Evolutionary conservation across 2,113 vertebrate species (phyloP), one percentile per base, ranked within the genome.

Genomic region (Fregetta grallaria): DNA sequence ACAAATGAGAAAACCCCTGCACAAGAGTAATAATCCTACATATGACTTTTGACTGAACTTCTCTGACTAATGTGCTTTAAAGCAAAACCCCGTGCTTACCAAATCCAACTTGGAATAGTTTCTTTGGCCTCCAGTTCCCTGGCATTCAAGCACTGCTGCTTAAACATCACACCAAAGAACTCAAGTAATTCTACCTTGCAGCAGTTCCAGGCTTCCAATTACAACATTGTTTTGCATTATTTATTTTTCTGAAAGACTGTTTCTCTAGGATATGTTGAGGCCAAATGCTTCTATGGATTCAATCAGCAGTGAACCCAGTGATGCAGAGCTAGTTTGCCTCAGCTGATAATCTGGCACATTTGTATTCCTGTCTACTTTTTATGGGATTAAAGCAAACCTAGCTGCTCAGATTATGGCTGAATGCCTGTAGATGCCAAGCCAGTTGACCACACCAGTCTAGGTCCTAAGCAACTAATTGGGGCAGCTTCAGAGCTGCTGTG

Each of bases 51-150:
- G 83, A 88, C 82, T 85, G 86, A 97, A 95, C 77, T 93, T 83
- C 63, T 88, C 59, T 80, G 75, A 85, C 10, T 91, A 91, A 94
- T 80, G 61, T 86, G 81, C 90, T 91, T 96, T 90, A 95, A 94
- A 97, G 94, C 71, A 96, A 94, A 94, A 86, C 32, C 47, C 52
- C 0, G 1, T 71, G 76, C 78, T 96, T 90, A 93, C 62, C 68
- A 77, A 94, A 95, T 91, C 82, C 81, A 77, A 86, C 58, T 96
- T 96, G 85, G 87, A 96, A 93, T 50, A 62, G 32, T 81, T 91
- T 92, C 27, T 94, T 96, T 93, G 96, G 93, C 84, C 59, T 88
- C 76, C 63, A 85, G 63, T 55, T 91, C 36, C 47, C 42, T 65
- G 49, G 81, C 67, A 66, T n/a, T 90, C 42, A 62, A 86, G 15